Base-by-base conservation (phyloP, 2,113 vertebrate species). In the Zosterops japonicus region DNA sequence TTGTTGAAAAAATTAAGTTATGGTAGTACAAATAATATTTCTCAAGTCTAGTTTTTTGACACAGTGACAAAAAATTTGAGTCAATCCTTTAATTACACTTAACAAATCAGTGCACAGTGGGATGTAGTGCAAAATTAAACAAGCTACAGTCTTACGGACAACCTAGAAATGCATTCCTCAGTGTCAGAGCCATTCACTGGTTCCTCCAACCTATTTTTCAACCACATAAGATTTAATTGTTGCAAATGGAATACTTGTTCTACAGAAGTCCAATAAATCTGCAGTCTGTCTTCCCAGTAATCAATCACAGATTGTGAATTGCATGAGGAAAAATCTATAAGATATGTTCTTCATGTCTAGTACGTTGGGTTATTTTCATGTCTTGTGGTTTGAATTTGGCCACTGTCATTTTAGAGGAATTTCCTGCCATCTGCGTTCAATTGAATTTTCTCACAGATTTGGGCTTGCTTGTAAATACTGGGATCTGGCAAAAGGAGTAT, bases 371-470 rank as follows among this genome's bases (percentile, higher is more conserved):
- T 98, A 98, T 98, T 98, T 98, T 98, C 98, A 98, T 99, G 98
- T 99, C 98, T 98, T 99, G 99, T 97, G 98, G 99, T 99, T 98
- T 98, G 97, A 98, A 98, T 98, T 98, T 98, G 98, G 98, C 98
- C 98, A 98, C 98, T 99, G 99, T 99, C 98, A 99, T 99, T 99
- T 99, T 98, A 97, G 97, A 99, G 98, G 99, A 98, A 99, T 99
- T 99, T 99, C 99, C 99, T 99, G 98, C 98, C 99, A 99, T 99
- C 99, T 99, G 99, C 95, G 5, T 99, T 98, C 98, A 99, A 99
- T 99, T 98, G 98, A 98, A 99, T 99, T 98, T 98, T 98, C 98
- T 99, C 98, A 98, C 98, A 99, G 98, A 99, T 99, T 98, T 98
- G 97, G 97, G 98, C 98, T 98, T 98, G 98, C 98, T 99, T 99